A percentile compares a stretch with the other conserved stretches of the same genome.
These are phyloP conservation scores for Scrobipalpa atriplicella DNA, from an alignment of 2,888 invertebrate species.

Conservation along the genomic window DNA sequence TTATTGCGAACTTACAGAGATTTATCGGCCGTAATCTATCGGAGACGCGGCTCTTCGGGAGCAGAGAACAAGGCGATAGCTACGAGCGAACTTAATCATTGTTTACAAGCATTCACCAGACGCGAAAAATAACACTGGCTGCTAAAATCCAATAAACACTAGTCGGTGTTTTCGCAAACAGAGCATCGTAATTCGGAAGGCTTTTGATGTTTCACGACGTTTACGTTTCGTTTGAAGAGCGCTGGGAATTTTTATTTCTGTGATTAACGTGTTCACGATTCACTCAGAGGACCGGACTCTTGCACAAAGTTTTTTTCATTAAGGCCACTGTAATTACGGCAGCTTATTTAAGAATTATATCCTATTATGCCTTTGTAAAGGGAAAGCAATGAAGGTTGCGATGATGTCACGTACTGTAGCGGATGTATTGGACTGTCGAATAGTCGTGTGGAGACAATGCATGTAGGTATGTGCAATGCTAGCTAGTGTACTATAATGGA, in stretches of 20 bases:
- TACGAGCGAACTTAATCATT: slow-evolving; percentile 41
- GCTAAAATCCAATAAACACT: slow-evolving; percentile 12
- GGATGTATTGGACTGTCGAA: not conserved
- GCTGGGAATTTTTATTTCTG: slow-evolving; percentile 25
- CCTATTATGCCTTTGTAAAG: slow-evolving; percentile 6
- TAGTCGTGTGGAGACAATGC: slow-evolving; percentile 11
- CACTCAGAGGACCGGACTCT: slow-evolving; percentile 7
- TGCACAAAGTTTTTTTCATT: slow-evolving; percentile 2
- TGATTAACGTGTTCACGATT: slow-evolving; percentile 20
- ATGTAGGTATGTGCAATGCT: slow-evolving; percentile 4
- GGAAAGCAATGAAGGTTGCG: not conserved
- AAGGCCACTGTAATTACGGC: not conserved
- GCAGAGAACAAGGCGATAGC: slow-evolving; percentile 37
- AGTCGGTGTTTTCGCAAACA: slow-evolving; percentile 38
- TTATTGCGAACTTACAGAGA: slow-evolving; percentile 22
- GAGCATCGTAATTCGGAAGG: slow-evolving; percentile 42
- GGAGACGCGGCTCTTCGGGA: slow-evolving; percentile 12
- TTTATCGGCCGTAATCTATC: slow-evolving; percentile 24
- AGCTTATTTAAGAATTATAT: not conserved
- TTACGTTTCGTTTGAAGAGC: slow-evolving; percentile 36
- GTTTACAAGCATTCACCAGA: slow-evolving; percentile 45
- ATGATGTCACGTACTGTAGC: slow-evolving; percentile 11
- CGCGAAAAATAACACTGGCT: slow-evolving; percentile 24
- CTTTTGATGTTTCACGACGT: slow-evolving; percentile 53
- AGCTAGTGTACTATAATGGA: not conserved